phyloP scores from a whole-genome alignment of 2,888 invertebrate genomes.

The Ophion slaviceki region DNA sequence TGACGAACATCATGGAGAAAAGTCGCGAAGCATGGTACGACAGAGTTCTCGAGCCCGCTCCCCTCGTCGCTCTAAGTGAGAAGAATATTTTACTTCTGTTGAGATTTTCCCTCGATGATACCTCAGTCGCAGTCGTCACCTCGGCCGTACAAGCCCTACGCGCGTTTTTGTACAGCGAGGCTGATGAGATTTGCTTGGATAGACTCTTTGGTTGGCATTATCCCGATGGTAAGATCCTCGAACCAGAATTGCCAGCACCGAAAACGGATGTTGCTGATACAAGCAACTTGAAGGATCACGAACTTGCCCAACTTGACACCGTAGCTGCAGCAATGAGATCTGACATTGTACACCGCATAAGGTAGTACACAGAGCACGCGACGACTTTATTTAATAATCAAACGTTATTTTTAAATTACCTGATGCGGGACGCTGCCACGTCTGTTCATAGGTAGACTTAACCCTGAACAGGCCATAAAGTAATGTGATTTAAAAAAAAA shows the following conservation, averaged over 20 bases:
- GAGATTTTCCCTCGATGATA: conserved; percentile 94
- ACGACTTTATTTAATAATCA: not conserved
- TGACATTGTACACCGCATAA: conserved; percentile 90
- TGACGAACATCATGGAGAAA: conserved; percentile 91
- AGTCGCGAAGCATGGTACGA: conserved; percentile 91
- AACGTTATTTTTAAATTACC: too few relatives aligned
- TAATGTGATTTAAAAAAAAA: too few relatives aligned
- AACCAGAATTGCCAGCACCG: conserved; percentile 78
- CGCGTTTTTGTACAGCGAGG: conserved; percentile 89
- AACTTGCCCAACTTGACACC: conserved; percentile 93
- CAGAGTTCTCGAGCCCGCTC: conserved; percentile 89
- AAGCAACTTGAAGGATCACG: conserved; percentile 92
- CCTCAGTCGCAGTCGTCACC: conserved; percentile 89
- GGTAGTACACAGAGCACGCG: conserved; percentile 79
- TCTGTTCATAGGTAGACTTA: too few relatives aligned
- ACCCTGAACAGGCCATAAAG: too few relatives aligned
- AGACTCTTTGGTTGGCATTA: conserved; percentile 85
- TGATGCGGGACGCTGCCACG: too few relatives aligned
- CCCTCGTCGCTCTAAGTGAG: conserved; percentile 86
- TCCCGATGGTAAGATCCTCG: conserved; percentile 83
- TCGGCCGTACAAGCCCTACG: conserved; percentile 91
- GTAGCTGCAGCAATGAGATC: conserved; percentile 90
- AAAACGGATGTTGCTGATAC: conserved; percentile 84
- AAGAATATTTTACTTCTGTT: conserved; percentile 91
- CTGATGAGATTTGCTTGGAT: conserved; percentile 92